These are phyloP conservation scores for Drosophila sproati DNA, from an alignment of 1,140 invertebrate species.

Conservation along the genomic window DNA sequence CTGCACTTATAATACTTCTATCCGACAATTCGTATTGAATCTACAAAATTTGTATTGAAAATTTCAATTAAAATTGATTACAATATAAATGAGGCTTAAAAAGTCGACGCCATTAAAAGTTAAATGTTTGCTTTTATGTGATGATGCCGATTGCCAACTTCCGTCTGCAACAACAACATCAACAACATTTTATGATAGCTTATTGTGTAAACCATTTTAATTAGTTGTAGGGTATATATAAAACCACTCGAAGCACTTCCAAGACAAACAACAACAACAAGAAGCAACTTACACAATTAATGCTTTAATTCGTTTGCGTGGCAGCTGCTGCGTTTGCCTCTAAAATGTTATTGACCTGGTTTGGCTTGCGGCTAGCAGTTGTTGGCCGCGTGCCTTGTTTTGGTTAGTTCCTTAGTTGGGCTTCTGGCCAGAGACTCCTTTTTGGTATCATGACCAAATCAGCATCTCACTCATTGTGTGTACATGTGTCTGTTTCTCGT, in stretches of 20 bases:
- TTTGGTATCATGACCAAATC: constrained; percentile 7
- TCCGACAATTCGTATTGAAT: no score
- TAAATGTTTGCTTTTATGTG: no score
- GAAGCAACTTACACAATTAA: constrained; percentile 34
- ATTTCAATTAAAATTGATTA: no score
- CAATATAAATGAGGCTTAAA: no score
- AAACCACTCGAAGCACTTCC: constrained; percentile 10
- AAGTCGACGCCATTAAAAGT: no score
- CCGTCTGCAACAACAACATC: no score
- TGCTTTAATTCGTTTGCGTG: constrained; percentile 56
- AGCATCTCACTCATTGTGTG: constrained; percentile 22
- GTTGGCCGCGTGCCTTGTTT: constrained; percentile 7
- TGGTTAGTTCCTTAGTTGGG: constrained; percentile 14
- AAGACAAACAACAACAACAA: constrained; percentile 7
- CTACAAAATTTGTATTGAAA: no score
- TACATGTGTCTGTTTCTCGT: not conserved
- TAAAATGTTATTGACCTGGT: constrained; percentile 50
- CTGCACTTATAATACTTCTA: no score
- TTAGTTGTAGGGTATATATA: constrained; percentile 12
- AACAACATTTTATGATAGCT: no score
- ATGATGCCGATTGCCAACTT: not conserved
- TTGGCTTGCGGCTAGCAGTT: constrained; percentile 26
- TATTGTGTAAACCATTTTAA: not conserved
- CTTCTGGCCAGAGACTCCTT: constrained; percentile 14
- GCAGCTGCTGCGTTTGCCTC: constrained; percentile 39